phyloP scores from a whole-genome alignment of 2,113 vertebrate species.

The Microcebus lehilahytsara region DNA sequence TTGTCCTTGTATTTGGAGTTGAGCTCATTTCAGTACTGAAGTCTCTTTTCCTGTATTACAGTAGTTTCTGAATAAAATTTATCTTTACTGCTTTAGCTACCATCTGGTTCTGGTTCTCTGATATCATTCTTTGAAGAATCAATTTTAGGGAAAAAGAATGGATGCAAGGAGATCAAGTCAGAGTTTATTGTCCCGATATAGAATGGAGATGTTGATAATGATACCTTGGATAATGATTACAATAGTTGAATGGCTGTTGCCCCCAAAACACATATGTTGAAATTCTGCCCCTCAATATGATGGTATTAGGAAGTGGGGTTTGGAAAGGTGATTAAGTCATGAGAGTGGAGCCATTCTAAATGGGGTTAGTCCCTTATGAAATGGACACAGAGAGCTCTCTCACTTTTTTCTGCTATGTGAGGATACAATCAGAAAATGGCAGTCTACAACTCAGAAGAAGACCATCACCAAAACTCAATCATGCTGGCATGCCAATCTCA shows the following conservation, averaged over 20 bases:
- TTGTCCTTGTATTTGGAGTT: not conserved
- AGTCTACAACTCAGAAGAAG: not conserved
- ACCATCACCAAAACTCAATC: no score
- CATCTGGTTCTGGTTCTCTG: not conserved
- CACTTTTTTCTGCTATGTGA: not conserved
- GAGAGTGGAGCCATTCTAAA: not conserved
- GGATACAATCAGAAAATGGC: not conserved
- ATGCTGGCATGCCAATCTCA: not conserved
- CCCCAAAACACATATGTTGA: not conserved
- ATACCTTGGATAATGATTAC: not conserved
- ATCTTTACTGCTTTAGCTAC: not conserved
- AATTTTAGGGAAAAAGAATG: not conserved
- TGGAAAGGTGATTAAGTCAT: not conserved
- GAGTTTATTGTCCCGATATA: no score
- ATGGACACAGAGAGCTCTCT: not conserved
- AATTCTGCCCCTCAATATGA: not conserved
- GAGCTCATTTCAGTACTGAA: not conserved
- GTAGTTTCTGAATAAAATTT: not conserved
- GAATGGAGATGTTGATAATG: not conserved
- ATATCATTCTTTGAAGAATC: not conserved
- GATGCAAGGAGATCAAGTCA: not conserved
- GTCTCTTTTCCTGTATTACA: not conserved
- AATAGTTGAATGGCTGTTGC: not conserved
- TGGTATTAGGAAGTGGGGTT: not conserved
- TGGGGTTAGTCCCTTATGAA: not conserved